These are phyloP conservation scores for Prunella strophiata DNA, from an alignment of 2,797 vertebrate species.

Conservation along the genomic window DNA sequence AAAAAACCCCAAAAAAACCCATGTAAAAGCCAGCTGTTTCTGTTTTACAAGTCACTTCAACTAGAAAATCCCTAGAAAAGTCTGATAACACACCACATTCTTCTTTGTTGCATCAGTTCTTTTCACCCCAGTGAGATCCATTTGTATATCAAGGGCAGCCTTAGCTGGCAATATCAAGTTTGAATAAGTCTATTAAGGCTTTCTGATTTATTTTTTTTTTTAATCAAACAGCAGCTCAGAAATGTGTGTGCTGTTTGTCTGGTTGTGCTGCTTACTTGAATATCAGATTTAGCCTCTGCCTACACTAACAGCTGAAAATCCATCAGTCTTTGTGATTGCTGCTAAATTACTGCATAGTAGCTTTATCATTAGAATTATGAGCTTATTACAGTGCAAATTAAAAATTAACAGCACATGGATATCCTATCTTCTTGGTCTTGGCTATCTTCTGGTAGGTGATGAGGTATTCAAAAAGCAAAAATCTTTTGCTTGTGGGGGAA, in stretches of 20 bases:
- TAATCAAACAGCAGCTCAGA: background rate
- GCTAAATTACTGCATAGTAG: constrained; percentile 49
- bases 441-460: background rate
- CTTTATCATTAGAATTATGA: constrained; percentile 55
- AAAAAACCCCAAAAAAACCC: background rate
- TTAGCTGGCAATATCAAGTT: background rate
- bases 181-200: background rate
- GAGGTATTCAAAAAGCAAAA: constrained; percentile 29
- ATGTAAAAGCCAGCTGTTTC: background rate
- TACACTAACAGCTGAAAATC: constrained; percentile 23
- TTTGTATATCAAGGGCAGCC: background rate
- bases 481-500: background rate
- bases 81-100: background rate
- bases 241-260: background rate
- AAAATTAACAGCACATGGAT: constrained; percentile 46
- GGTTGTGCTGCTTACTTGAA: background rate
- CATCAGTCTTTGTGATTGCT: background rate
- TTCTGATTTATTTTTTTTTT: background rate
- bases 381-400: constrained; percentile 37
- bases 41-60: background rate
- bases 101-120: background rate
- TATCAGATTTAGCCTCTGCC: constrained; percentile 29
- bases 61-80: background rate
- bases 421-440: background rate
- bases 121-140: background rate